Percentiles rank a stretch among this genome's conserved stretches.
Conservation (phyloP, 1,140 invertebrate genomes). For the Bombyx mandarina region DNA sequence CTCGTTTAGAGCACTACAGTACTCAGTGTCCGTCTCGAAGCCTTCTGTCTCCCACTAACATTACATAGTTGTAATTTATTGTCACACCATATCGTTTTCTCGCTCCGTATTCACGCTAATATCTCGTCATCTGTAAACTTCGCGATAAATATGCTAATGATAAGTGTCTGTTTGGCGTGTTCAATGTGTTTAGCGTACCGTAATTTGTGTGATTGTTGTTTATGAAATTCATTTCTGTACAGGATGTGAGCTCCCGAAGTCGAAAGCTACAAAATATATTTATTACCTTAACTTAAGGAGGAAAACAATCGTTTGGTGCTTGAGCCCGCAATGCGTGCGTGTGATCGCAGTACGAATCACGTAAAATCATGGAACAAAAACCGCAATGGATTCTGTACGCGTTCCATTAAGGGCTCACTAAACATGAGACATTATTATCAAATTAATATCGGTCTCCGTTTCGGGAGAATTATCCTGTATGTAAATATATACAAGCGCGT, state of each 20-base stretch:
- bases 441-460: no score
- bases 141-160: slow-evolving; percentile 35
- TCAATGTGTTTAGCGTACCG: slow-evolving; percentile 63
- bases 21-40: slow-evolving; percentile 42
- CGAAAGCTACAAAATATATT: no score
- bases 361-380: no score
- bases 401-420: no score
- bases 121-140: slow-evolving; percentile 31
- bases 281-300: no score
- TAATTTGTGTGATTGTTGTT: slow-evolving; percentile 52
- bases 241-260: no score
- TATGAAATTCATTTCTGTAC: slow-evolving; percentile 60
- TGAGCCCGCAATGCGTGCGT: no score
- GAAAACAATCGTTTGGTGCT: no score
- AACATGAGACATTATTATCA: no score
- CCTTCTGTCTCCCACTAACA: slow-evolving; percentile 22
- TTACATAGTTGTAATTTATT: background rate
- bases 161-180: slow-evolving; percentile 58
- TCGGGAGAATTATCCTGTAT: slow-evolving; percentile 42
- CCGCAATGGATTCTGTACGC: no score
- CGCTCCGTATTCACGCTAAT: slow-evolving; percentile 18
- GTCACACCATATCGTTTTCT: background rate
- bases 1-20: slow-evolving; percentile 16
- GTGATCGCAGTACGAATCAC: no score
- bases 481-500: slow-evolving; percentile 31